phyloP scores from a whole-genome alignment of 2,113 vertebrate genomes.

The Chloropsis hardwickii region DNA sequence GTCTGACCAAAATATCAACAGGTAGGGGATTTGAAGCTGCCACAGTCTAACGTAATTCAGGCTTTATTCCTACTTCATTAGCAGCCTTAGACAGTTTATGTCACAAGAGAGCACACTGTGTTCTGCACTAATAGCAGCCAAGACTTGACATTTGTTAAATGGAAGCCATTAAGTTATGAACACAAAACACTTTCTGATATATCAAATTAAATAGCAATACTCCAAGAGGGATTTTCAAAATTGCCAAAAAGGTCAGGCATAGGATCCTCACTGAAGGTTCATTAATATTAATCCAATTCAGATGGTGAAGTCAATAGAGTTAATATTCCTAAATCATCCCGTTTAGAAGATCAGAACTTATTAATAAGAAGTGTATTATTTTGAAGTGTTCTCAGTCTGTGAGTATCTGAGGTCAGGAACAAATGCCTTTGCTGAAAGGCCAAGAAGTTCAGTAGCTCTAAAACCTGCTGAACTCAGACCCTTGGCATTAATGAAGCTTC shows the following conservation, averaged over 20 bases:
- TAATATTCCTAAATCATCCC: background rate
- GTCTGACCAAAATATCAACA: constrained; percentile 24
- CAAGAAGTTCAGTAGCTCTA: background rate
- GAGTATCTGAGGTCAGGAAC: background rate
- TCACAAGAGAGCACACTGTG: background rate
- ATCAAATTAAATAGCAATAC: background rate
- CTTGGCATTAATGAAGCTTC: background rate
- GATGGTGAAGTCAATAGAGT: background rate
- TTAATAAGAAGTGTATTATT: background rate
- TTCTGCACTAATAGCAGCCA: constrained; percentile 13
- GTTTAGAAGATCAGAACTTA: background rate
- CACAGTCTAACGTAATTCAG: background rate
- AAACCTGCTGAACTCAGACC: background rate
- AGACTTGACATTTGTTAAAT: constrained; percentile 25
- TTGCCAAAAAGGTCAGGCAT: background rate
- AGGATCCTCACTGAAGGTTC: background rate
- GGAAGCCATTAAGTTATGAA: constrained; percentile 9
- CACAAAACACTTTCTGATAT: background rate
- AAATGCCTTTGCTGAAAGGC: background rate
- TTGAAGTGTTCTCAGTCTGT: background rate
- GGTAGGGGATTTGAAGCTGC: background rate
- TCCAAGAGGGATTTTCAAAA: background rate
- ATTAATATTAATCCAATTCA: background rate
- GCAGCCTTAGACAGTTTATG: background rate
- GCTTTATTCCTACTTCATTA: background rate